Evolutionary conservation across 2,888 invertebrate genomes (phyloP).

Genomic region (Calameuta pallipes): DNA sequence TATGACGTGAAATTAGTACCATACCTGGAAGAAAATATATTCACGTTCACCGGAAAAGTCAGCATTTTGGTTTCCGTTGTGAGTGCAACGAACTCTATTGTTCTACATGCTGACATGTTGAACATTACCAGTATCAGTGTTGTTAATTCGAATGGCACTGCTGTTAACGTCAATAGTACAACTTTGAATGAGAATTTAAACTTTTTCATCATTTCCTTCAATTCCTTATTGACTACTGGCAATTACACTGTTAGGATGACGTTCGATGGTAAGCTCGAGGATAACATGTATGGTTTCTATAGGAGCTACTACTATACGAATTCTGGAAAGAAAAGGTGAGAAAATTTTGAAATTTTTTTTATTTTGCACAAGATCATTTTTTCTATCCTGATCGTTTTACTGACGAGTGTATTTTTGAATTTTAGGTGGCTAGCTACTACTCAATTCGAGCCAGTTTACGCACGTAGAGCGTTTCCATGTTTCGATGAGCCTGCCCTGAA

Average conservation of each 20-base stretch:
- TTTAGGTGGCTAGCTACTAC: constrained; percentile 74
- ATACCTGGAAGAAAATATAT: not conserved
- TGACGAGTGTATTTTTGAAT: constrained; percentile 25
- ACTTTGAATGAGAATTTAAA: constrained; percentile 38
- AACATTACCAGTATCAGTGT: constrained; percentile 45
- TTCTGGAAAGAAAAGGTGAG: constrained; percentile 60
- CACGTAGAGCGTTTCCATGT: constrained; percentile 70
- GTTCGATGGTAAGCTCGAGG: constrained; percentile 72
- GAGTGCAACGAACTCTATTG: not conserved
- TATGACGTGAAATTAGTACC: constrained; percentile 4
- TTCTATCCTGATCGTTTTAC: too few species aligned
- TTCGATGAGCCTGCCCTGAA: constrained; percentile 73
- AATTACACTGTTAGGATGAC: constrained; percentile 71
- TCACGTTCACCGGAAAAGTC: constrained; percentile 7
- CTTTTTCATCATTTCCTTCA: constrained; percentile 36
- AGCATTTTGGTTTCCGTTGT: constrained; percentile 4
- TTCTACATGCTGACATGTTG: too few species aligned
- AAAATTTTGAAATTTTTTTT: constrained; percentile 10
- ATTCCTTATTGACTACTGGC: constrained; percentile 50
- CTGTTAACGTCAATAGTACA: not conserved
- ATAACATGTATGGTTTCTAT: constrained; percentile 74
- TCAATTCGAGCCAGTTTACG: constrained; percentile 72
- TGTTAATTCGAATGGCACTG: too few species aligned
- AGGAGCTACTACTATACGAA: constrained; percentile 72
- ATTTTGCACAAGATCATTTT: too few species aligned